Percentiles rank a stretch among this genome's conserved stretches.
These are phyloP conservation scores for Drosophila mulleri DNA, from an alignment of 2,888 invertebrate genomes.

Conservation along the genomic window DNA sequence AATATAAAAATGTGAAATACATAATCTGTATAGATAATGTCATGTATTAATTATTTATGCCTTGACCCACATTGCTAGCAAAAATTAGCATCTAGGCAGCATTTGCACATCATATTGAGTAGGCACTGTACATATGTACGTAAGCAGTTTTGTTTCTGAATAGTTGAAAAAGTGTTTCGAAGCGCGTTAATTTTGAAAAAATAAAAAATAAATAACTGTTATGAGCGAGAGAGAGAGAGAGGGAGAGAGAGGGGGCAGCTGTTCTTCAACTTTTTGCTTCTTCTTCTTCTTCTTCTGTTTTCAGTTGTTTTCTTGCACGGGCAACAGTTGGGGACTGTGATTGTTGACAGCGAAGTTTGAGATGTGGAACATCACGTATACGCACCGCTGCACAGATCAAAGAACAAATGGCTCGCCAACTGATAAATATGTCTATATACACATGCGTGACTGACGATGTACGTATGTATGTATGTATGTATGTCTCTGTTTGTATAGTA, in stretches of 20 bases:
- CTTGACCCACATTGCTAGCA: background rate
- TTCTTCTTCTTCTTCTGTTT: constrained; percentile 9
- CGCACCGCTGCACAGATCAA: constrained; percentile 38
- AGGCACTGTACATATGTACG: constrained; percentile 6
- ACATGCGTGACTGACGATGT: background rate
- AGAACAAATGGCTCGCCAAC: background rate
- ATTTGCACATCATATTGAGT: background rate
- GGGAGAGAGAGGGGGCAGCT: constrained; percentile 2
- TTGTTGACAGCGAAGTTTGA: constrained; percentile 28
- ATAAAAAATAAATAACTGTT: constrained; percentile 18
- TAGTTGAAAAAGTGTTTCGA: constrained; percentile 5
- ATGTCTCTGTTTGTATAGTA: background rate
- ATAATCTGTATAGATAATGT: constrained; percentile 1
- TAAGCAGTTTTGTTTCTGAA: constrained; percentile 1
- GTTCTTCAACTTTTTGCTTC: constrained; percentile 11
- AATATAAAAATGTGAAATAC: background rate
- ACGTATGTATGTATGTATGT: background rate
- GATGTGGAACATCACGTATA: constrained; percentile 48
- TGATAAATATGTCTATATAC: background rate
- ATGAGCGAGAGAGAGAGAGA: constrained; percentile 9
- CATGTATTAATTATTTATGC: background rate
- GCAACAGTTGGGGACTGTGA: constrained; percentile 12
- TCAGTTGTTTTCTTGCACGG: background rate
- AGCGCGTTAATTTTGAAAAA: constrained; percentile 3
- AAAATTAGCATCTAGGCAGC: background rate